Evolutionary conservation across 1,140 invertebrate species (phyloP), one percentile per base, ranked within the genome.

Genomic region (Cydia strobilella): DNA sequence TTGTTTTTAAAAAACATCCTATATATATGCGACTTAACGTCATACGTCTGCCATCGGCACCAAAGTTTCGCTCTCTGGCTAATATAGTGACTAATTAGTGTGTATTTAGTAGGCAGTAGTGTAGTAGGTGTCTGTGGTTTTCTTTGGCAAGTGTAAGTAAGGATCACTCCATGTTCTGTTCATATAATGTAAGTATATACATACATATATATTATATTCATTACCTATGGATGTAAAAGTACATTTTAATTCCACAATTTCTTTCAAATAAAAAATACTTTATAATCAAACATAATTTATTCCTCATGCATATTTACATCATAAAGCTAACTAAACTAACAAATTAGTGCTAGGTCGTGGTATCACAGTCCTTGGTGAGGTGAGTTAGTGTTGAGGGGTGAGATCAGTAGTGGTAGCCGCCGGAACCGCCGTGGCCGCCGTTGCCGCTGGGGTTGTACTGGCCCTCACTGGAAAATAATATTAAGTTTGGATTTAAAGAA

Each of bases 371-470:
- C 63, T 39, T 66, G 23, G 65, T 35, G 65, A 69, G 65, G 35
- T 69, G 6, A 35, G 65, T 35, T 12, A 69, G 27, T 15, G 65
- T 18, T 18, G 10, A 31, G 62, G 4, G 27, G 31, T 69, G 65
- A 75, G 48, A 63, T 39, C 20, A 72, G 69, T 73, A 72, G 75
- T 72, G 71, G 71, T 76, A 73, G 15, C 75, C 75, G 12, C 75
- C 75, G 0, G 75, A 42, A 45, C 79, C 76, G 45, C 79, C 18
- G 31, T 45, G 23, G 23, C 71, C 71, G 31, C 65, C 65, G 35
- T 39, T n/a, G 31, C n/a, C 23, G 54, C 69, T 54, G 39, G 75
- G 75, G 45, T 76, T 76, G 72, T 76, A 76, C 2, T 72, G 71
- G 15, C 75, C 75, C 51, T 76, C 75, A 0, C 75, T 76, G 62